These are phyloP conservation scores for Sphenodon punctatus DNA, from an alignment of 2,797 vertebrate species.

Conservation along the genomic window DNA sequence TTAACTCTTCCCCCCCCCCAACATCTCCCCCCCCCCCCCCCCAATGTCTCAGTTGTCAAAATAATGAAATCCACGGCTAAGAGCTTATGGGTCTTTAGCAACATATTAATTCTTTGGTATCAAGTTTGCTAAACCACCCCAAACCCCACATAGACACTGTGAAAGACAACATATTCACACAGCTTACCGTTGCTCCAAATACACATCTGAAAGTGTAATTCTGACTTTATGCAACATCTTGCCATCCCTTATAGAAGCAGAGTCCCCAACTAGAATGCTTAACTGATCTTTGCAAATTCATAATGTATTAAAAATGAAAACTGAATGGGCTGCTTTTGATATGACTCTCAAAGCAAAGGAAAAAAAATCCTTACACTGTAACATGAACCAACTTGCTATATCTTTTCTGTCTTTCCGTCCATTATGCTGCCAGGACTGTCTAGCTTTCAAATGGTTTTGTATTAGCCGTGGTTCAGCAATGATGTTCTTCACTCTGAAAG, in stretches of 20 bases:
- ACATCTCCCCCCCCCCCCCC: no score
- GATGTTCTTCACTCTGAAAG: slow-evolving; percentile 6
- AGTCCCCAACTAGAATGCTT: not conserved
- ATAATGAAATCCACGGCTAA: no score
- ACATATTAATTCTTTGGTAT: no score
- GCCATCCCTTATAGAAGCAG: not conserved
- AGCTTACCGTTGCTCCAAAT: not conserved
- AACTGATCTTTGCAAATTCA: not conserved
- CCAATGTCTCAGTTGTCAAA: no score
- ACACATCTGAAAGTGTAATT: not conserved
- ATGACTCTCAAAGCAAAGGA: not conserved
- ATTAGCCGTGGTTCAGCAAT: slow-evolving; percentile 12
- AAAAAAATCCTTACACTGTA: not conserved
- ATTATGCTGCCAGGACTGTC: not conserved
- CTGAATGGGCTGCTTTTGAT: not conserved
- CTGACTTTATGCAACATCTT: not conserved
- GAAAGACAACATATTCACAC: not conserved
- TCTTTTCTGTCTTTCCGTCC: not conserved
- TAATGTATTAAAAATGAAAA: slow-evolving; percentile 1
- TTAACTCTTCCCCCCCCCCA: no score
- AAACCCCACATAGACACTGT: not conserved
- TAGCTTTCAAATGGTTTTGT: slow-evolving; percentile 32
- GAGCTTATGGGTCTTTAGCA: no score
- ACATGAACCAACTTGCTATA: not conserved
- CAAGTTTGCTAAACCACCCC: no score